phyloP scores from a whole-genome alignment of 2,797 vertebrate genomes.

The Peromyscus aztecus region DNA sequence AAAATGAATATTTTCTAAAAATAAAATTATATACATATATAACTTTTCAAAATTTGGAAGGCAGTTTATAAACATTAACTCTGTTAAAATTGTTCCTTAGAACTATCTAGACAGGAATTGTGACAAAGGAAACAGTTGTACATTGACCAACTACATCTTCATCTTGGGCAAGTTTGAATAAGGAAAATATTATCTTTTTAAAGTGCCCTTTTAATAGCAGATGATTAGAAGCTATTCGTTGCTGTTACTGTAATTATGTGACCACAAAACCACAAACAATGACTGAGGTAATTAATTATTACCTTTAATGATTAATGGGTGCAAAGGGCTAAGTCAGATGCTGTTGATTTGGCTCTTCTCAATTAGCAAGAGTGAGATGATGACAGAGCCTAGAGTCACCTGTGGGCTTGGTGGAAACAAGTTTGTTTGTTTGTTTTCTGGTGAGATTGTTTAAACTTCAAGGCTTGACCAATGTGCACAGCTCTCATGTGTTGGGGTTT shows the following conservation, averaged over 20 bases:
- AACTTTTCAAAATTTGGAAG: slow-evolving; percentile 31
- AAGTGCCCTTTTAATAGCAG: neutral
- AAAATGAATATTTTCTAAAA: slow-evolving; percentile 50
- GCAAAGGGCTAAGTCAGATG: neutral
- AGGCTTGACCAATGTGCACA: neutral
- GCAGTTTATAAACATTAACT: neutral
- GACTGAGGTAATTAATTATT: slow-evolving; percentile 27
- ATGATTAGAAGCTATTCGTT: neutral
- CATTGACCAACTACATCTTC: neutral
- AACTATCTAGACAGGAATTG: neutral
- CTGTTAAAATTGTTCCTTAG: neutral
- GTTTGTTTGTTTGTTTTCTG: neutral
- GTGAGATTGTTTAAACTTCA: neutral
- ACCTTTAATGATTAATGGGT: neutral
- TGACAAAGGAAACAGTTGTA: neutral
- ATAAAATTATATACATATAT: neutral
- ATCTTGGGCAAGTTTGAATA: neutral
- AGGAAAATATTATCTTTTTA: slow-evolving; percentile 11
- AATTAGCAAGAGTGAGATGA: neutral
- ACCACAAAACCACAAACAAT: neutral
- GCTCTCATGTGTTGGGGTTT: neutral
- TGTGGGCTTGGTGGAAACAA: neutral
- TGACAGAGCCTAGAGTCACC: neutral
- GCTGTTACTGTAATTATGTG: neutral
- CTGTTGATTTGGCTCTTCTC: neutral